Percentiles rank a stretch among this genome's conserved stretches.
These are phyloP conservation scores for Phyllostomus hastatus DNA, from an alignment of 2,113 vertebrate genomes.

Conservation along the genomic window DNA sequence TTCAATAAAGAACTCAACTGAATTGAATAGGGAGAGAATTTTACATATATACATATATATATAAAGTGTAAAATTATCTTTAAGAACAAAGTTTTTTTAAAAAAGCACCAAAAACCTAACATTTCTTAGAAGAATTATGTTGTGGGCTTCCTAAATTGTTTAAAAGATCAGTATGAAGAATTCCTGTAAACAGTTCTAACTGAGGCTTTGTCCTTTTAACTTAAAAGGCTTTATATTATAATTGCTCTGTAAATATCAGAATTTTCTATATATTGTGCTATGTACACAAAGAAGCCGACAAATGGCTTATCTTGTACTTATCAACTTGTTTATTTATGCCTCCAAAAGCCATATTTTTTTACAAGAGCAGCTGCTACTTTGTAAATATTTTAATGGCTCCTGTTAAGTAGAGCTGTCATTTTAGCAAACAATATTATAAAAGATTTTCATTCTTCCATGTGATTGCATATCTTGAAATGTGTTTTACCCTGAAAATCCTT, in stretches of 20 bases:
- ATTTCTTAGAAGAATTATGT: slow-evolving; percentile 74
- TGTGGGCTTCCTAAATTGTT: slow-evolving; percentile 76
- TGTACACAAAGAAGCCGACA: slow-evolving; percentile 71
- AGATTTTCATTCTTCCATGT: slow-evolving; percentile 74
- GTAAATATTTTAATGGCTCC: slow-evolving; percentile 82
- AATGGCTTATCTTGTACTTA: slow-evolving; percentile 80
- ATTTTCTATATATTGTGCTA: slow-evolving; percentile 65
- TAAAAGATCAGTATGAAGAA: slow-evolving; percentile 78
- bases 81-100: slow-evolving; percentile 19
- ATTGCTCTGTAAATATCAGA: slow-evolving; percentile 82
- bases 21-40: background rate
- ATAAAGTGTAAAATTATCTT: slow-evolving; percentile 2
- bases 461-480: slow-evolving; percentile 68
- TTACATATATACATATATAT: background rate
- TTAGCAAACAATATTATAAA: slow-evolving; percentile 76
- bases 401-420: slow-evolving; percentile 79
- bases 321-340: slow-evolving; percentile 81
- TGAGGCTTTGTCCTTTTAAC: slow-evolving; percentile 75
- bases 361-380: slow-evolving; percentile 78
- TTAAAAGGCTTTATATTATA: slow-evolving; percentile 71
- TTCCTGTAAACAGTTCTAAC: slow-evolving; percentile 77
- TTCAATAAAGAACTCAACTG: background rate
- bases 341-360: slow-evolving; percentile 68
- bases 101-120: background rate
- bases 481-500: slow-evolving; percentile 69